Conservation (phyloP, 2,797 vertebrate genomes). For the Dromococcyx pavoninus region DNA sequence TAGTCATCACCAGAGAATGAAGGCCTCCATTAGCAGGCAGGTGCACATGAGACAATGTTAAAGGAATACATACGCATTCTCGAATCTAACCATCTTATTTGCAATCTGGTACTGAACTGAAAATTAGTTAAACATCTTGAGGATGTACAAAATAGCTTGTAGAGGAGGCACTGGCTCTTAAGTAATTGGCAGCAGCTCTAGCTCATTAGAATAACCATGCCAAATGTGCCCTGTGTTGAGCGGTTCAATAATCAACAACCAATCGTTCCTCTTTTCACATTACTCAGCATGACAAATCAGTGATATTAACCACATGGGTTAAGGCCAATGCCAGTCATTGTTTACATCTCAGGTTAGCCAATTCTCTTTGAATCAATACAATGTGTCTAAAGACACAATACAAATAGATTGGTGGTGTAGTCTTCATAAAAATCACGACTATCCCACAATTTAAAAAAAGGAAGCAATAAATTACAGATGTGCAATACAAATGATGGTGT, state of each 20-base stretch:
- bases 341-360: conserved; percentile 71
- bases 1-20: conserved; percentile 66
- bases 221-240: conserved; percentile 74
- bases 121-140: conserved; percentile 73
- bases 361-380: conserved; percentile 68
- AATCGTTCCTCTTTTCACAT: conserved; percentile 71
- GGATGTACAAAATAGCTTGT: conserved; percentile 62
- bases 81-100: conserved; percentile 63
- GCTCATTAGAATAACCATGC: conserved; percentile 75
- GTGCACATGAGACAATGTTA: not conserved
- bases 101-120: conserved; percentile 41
- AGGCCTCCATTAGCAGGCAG: conserved; percentile 50
- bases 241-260: conserved; percentile 76
- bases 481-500: not conserved
- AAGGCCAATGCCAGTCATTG: conserved; percentile 75
- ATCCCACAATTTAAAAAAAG: not conserved
- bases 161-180: conserved; percentile 53
- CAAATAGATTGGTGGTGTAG: not conserved
- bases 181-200: conserved; percentile 73
- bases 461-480: not conserved
- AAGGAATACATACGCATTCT: conserved; percentile 40
- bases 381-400: conserved; percentile 50
- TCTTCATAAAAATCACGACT: conserved; percentile 21
- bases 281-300: conserved; percentile 76
- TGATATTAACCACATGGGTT: conserved; percentile 77